phyloP scores from a whole-genome alignment of 2,797 vertebrate species.

The Lagodon rhomboides region DNA sequence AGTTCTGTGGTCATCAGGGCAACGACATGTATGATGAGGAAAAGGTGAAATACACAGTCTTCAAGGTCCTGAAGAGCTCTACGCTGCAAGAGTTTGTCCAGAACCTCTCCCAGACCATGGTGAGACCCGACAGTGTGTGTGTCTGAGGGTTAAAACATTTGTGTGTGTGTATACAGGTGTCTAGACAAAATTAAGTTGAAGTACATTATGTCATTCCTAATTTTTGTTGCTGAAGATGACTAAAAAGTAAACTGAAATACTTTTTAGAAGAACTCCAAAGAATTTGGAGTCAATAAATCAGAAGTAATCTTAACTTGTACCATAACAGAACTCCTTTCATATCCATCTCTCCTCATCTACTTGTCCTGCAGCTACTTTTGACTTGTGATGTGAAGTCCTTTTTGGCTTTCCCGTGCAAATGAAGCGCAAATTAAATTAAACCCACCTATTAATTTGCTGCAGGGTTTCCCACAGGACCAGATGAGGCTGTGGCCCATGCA shows the following conservation, averaged over 20 bases:
- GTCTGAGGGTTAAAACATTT: background rate
- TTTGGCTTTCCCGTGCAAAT: background rate
- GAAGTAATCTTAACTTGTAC: background rate
- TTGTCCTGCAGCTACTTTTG: background rate
- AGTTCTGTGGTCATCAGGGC: slow-evolving; percentile 99
- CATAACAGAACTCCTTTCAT: background rate
- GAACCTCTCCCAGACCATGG: slow-evolving; percentile 99
- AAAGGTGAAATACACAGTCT: slow-evolving; percentile 99
- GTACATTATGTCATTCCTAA: too few species aligned
- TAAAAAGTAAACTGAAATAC: background rate
- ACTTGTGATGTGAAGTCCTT: background rate
- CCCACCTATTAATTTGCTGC: slow-evolving; percentile 47
- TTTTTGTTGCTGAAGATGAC: background rate
- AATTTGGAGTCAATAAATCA: background rate
- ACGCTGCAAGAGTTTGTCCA: slow-evolving; percentile 98
- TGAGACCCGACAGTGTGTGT: slow-evolving; percentile 68
- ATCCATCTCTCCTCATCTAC: background rate
- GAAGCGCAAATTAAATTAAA: slow-evolving; percentile 12
- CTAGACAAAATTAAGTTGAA: background rate
- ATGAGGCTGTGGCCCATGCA: slow-evolving; percentile 99
- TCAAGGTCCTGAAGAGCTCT: slow-evolving; percentile 99
- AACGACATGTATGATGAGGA: slow-evolving; percentile 99
- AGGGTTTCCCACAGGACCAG: slow-evolving; percentile 99
- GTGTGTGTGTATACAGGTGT: background rate
- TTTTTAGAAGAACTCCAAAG: background rate